A percentile compares a stretch with the other conserved stretches of the same genome.
Conservation (phyloP, 1,140 invertebrate species). For the Atta cephalotes region DNA sequence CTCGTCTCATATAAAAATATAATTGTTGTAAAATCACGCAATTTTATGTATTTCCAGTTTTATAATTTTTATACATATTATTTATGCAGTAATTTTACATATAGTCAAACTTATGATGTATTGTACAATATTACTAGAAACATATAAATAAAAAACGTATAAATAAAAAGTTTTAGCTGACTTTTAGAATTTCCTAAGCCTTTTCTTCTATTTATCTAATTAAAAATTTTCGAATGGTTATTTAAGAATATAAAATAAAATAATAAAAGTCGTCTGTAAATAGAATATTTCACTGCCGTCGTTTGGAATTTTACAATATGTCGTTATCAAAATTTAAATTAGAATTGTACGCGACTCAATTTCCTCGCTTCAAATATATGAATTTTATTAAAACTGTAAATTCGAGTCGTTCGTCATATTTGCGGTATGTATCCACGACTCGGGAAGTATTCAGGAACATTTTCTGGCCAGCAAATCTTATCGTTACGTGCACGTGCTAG, state of each 20-base stretch:
- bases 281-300: not conserved
- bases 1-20: too few relatives aligned
- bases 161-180: not conserved
- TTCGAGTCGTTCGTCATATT: conserved; percentile 55
- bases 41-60: too few relatives aligned
- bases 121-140: not conserved
- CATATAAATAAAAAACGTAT: not conserved
- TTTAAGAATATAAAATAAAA: conserved; percentile 13
- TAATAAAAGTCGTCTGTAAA: not conserved
- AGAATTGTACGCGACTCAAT: not conserved
- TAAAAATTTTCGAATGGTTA: not conserved
- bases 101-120: not conserved
- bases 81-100: too few relatives aligned
- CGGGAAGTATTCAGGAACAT: conserved; percentile 11
- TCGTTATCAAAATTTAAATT: not conserved
- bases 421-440: conserved; percentile 39
- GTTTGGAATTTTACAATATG: not conserved
- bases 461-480: conserved; percentile 40
- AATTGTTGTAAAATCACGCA: too few relatives aligned
- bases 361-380: not conserved
- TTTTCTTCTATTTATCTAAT: not conserved
- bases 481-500: conserved; percentile 65
- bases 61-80: too few relatives aligned
- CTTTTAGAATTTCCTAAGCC: not conserved
- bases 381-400: conserved; percentile 55